Conservation (phyloP, 2,113 vertebrate species). For the Oophaga pumilio region DNA sequence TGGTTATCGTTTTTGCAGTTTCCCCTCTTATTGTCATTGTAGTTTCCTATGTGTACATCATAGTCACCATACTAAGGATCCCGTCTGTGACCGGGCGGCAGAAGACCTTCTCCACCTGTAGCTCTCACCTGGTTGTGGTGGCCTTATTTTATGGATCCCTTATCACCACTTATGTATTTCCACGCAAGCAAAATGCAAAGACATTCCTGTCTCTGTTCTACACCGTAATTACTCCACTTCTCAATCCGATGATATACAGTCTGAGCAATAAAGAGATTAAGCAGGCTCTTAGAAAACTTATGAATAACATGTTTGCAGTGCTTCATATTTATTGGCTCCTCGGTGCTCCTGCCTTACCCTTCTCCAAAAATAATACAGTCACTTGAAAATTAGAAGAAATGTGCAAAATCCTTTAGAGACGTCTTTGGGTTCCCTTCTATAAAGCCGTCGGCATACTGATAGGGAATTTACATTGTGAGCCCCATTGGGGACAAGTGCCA, state of each 20-base stretch:
- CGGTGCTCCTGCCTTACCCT: too few species aligned
- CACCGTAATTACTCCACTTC: not conserved
- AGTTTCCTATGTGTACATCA: not conserved
- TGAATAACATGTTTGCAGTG: not conserved
- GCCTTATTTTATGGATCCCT: not conserved
- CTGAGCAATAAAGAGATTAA: not conserved
- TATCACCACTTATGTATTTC: not conserved
- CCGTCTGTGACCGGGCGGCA: not conserved
- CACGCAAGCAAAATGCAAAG: not conserved
- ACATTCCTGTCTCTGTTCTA: not conserved
- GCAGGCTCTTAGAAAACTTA: not conserved
- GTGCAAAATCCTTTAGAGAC: too few species aligned
- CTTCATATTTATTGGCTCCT: too few species aligned
- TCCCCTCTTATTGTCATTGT: not conserved
- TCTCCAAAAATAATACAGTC: too few species aligned
- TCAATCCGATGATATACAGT: not conserved
- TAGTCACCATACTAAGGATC: not conserved
- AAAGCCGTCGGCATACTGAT: too few species aligned
- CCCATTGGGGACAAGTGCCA: too few species aligned
- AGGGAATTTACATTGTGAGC: too few species aligned
- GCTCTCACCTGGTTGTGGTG: not conserved
- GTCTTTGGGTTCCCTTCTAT: too few species aligned
- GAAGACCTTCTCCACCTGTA: too few species aligned
- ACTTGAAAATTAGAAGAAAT: too few species aligned
- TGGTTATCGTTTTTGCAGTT: not conserved